These are phyloP conservation scores for Whitmania pigra DNA, from an alignment of 1,140 invertebrate species.

Conservation along the genomic window DNA sequence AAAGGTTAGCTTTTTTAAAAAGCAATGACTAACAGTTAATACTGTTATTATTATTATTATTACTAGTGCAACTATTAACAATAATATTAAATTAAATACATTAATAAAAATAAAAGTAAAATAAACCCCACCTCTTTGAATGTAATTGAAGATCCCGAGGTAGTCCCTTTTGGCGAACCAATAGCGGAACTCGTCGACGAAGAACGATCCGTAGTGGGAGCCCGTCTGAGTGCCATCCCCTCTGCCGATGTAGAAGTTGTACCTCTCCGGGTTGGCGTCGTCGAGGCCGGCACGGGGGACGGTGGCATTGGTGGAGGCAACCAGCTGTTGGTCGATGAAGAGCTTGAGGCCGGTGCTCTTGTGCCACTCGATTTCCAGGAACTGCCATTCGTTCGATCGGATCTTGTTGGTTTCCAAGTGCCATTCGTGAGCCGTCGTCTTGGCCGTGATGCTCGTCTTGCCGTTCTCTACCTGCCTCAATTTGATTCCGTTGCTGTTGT, in stretches of 20 bases:
- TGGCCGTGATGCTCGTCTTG: constrained; percentile 11
- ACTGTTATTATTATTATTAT: too few species aligned
- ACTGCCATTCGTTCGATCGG: constrained; percentile 32
- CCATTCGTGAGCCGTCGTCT: constrained; percentile 30
- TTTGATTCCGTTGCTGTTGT: constrained; percentile 3
- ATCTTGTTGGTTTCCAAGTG: constrained; percentile 29
- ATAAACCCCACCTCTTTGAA: constrained; percentile 23
- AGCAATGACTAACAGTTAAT: neutral
- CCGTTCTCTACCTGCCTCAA: constrained; percentile 11
- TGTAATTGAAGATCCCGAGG: constrained; percentile 24
- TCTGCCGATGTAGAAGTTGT: constrained; percentile 25
- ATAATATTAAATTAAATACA: neutral
- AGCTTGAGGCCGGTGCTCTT: constrained; percentile 32
- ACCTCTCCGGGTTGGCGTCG: constrained; percentile 21
- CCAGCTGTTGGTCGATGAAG: constrained; percentile 32
- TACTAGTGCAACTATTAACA: too few species aligned
- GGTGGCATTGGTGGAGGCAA: constrained; percentile 17
- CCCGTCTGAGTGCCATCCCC: constrained; percentile 11
- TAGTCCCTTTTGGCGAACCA: constrained; percentile 34
- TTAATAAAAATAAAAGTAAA: too few species aligned
- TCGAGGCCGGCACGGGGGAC: constrained; percentile 19
- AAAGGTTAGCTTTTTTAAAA: too few species aligned
- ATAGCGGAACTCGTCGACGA: constrained; percentile 37
- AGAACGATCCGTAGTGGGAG: constrained; percentile 28
- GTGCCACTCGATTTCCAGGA: constrained; percentile 36